Evolutionary conservation across 1,140 invertebrate genomes (phyloP).

Genomic region (Cataglyphis hispanica): DNA sequence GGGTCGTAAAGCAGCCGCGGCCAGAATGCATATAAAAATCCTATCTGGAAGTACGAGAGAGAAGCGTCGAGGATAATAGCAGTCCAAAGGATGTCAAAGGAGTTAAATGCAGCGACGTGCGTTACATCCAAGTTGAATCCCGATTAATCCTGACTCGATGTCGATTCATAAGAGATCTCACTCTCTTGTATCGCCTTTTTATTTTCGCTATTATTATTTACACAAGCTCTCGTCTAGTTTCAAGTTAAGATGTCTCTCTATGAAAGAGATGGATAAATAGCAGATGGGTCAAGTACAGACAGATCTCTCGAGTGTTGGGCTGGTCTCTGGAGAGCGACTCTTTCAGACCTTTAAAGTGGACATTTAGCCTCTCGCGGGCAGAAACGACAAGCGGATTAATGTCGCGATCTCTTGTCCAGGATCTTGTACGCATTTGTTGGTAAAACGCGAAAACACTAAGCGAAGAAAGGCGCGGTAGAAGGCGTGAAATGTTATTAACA

Average conservation of each 20-base stretch:
- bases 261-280: neutral
- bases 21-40: slow-evolving; percentile 47
- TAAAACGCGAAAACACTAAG: neutral
- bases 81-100: neutral
- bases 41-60: neutral
- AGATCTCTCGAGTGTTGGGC: neutral
- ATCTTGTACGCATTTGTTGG: neutral
- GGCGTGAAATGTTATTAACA: slow-evolving; percentile 34
- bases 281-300: neutral
- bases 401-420: neutral
- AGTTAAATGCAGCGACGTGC: slow-evolving; percentile 14
- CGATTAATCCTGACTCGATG: neutral
- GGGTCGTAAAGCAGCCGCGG: slow-evolving; percentile 52
- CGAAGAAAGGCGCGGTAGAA: neutral
- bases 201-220: slow-evolving; percentile 12
- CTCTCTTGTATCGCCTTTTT: neutral
- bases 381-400: neutral
- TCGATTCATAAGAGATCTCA: neutral
- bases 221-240: neutral
- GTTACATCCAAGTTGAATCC: slow-evolving; percentile 6
- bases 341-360: slow-evolving; percentile 12
- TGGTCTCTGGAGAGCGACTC: neutral
- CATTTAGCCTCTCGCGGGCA: neutral
- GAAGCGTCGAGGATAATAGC: neutral
- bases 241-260: neutral